These are phyloP conservation scores for Pseudomyrmex flavicornis DNA, from an alignment of 1,140 invertebrate species.

Conservation along the genomic window DNA sequence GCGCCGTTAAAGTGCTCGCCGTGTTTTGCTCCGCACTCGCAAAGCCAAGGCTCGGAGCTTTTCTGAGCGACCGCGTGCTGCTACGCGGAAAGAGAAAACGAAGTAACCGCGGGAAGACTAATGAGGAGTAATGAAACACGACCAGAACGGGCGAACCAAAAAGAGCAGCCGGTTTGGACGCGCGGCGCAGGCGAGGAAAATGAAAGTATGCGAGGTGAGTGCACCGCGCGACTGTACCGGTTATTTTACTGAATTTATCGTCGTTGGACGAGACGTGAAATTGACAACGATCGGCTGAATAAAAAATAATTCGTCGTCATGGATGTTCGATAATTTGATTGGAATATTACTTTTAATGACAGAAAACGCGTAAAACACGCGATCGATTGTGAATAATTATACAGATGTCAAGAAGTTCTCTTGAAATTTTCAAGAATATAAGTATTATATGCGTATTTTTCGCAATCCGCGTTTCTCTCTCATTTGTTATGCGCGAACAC, in stretches of 20 bases:
- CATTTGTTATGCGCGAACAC: background rate
- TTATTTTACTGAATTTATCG: slow-evolving; percentile 26
- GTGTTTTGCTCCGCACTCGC: slow-evolving; percentile 35
- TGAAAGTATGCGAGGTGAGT: slow-evolving; percentile 27
- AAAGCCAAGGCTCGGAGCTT: slow-evolving; percentile 32
- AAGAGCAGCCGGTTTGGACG: slow-evolving; percentile 37
- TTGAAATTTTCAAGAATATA: no score
- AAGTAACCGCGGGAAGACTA: slow-evolving; percentile 45
- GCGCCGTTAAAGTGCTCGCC: slow-evolving; percentile 38
- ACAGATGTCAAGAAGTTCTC: no score
- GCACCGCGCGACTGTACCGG: background rate
- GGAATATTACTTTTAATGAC: background rate
- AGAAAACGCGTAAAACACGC: background rate
- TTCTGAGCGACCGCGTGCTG: slow-evolving; percentile 30
- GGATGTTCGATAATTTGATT: background rate
- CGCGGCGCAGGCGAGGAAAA: slow-evolving; percentile 4
- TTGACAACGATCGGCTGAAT: slow-evolving; percentile 11
- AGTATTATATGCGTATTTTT: no score
- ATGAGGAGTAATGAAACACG: slow-evolving; percentile 61
- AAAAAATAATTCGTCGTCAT: background rate
- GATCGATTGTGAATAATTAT: background rate
- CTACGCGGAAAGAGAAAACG: slow-evolving; percentile 16
- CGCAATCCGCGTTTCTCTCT: no score
- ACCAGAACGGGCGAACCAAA: slow-evolving; percentile 7
- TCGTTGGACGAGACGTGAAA: background rate